phyloP scores from a whole-genome alignment of 2,797 vertebrate genomes.

The Epinephelus coioides region DNA sequence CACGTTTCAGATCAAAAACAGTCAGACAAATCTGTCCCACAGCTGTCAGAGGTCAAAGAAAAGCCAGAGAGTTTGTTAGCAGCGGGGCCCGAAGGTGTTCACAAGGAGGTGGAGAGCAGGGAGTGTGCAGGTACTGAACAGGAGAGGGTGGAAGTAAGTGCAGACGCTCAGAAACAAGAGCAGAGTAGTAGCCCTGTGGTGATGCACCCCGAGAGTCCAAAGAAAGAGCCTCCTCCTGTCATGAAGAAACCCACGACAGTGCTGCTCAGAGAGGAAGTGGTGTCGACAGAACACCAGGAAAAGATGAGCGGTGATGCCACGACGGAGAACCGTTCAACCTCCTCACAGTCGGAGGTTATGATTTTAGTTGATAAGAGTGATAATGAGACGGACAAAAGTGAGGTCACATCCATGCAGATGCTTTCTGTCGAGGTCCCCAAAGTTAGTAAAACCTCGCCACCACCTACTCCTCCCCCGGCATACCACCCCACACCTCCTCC shows the following conservation, averaged over 20 bases:
- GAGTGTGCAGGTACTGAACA: conserved; percentile 35
- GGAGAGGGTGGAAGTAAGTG: conserved; percentile 25
- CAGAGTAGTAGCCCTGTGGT: conserved; percentile 20
- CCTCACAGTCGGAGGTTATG: conserved; percentile 31
- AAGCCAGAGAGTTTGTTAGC: conserved; percentile 23
- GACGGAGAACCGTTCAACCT: conserved; percentile 28
- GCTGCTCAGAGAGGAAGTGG: conserved; percentile 47
- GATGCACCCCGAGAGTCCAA: conserved; percentile 51
- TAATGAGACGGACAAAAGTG: conserved; percentile 23
- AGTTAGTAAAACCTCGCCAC: conserved; percentile 77
- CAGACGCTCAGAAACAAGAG: conserved; percentile 47
- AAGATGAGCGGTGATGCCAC: conserved; percentile 4
- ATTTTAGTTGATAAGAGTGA: conserved; percentile 13
- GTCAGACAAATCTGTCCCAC: conserved; percentile 26
- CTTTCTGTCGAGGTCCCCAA: conserved; percentile 54
- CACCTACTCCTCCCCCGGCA: conserved; percentile 91
- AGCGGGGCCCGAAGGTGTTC: conserved; percentile 13
- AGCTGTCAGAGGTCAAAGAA: conserved; percentile 46
- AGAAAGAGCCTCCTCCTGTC: conserved; percentile 77
- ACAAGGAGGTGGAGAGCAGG: conserved; percentile 29
- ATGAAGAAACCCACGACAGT: conserved; percentile 75
- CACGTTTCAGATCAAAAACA: conserved; percentile 40
- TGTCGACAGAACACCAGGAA: conserved; percentile 38
- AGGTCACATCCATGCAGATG: conserved; percentile 43
- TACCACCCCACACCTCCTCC: conserved; percentile 92